These are phyloP conservation scores for Hemibagrus wyckioides DNA, from an alignment of 2,113 vertebrate species.

Conservation along the genomic window DNA sequence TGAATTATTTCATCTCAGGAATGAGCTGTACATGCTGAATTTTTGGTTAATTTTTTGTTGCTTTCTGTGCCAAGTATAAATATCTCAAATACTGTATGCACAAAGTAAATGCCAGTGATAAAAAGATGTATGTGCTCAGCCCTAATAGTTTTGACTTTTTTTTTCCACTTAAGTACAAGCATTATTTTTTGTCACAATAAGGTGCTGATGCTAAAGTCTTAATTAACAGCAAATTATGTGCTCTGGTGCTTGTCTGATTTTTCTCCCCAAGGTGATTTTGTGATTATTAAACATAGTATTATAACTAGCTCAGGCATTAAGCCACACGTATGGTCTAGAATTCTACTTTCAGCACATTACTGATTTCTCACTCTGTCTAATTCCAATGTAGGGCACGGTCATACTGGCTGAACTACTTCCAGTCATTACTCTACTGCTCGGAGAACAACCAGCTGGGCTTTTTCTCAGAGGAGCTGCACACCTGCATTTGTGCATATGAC, in stretches of 20 bases:
- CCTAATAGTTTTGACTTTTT: neutral
- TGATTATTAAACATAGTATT: neutral
- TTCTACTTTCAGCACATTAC: constrained; percentile 1
- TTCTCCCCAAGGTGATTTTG: neutral
- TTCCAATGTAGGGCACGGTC: constrained; percentile 78
- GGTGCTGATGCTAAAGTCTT: neutral
- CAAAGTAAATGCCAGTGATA: neutral
- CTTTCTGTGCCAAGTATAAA: neutral
- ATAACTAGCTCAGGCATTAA: neutral
- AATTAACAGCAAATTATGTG: constrained; percentile 13
- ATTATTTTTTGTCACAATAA: neutral
- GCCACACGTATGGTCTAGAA: constrained; percentile 25
- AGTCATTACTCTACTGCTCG: constrained; percentile 94
- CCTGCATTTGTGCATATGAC: constrained; percentile 87
- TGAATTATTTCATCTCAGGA: constrained; percentile 49
- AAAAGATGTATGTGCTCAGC: neutral
- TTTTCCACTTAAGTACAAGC: neutral
- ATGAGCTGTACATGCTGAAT: constrained; percentile 60
- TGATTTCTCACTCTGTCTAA: constrained; percentile 32
- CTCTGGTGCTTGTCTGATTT: neutral
- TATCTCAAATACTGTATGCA: neutral
- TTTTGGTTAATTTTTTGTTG: constrained; percentile 37
- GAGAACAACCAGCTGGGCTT: constrained; percentile 92
- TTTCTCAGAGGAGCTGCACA: constrained; percentile 91
- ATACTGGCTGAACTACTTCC: constrained; percentile 91